phyloP scores from a whole-genome alignment of 2,888 invertebrate genomes.

The Drosophila aldrichi region DNA sequence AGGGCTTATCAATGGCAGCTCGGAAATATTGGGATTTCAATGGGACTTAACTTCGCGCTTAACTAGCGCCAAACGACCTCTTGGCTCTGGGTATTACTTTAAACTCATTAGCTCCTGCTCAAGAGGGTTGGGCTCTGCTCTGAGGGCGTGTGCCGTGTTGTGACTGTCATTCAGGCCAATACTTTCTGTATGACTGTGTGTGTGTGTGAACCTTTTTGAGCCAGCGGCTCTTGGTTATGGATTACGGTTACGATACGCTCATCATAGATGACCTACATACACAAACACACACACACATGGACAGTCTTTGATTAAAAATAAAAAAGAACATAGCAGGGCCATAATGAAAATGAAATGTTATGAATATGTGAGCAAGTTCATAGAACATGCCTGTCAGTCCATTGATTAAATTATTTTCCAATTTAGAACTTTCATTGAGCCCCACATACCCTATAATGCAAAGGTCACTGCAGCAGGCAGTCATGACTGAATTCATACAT shows the following conservation, averaged over 20 bases:
- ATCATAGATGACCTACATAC: constrained; percentile 71
- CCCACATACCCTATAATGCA: constrained; percentile 23
- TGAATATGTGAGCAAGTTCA: constrained; percentile 40
- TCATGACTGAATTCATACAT: too few relatives aligned
- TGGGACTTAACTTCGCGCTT: constrained; percentile 2
- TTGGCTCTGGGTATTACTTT: constrained; percentile 3
- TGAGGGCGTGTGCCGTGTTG: constrained; percentile 32
- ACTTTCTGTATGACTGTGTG: not conserved
- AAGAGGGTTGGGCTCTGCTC: constrained; percentile 21
- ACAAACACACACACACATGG: too few relatives aligned
- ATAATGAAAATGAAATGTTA: constrained; percentile 34
- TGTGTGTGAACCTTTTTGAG: constrained; percentile 55
- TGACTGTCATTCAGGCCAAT: constrained; percentile 31
- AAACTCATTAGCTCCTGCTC: constrained; percentile 1
- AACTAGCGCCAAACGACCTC: not conserved
- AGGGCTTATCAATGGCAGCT: not conserved
- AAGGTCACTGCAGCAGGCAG: not conserved
- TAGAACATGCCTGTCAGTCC: constrained; percentile 22
- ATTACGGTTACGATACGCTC: constrained; percentile 58
- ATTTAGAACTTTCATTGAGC: constrained; percentile 40
- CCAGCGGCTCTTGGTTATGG: constrained; percentile 47
- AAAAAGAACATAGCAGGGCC: constrained; percentile 17
- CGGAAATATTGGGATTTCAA: not conserved
- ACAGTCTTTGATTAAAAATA: constrained; percentile 69
- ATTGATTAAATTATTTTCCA: constrained; percentile 72